Evolutionary conservation across 1,140 invertebrate species (phyloP).

Genomic region (Idris sp.): DNA sequence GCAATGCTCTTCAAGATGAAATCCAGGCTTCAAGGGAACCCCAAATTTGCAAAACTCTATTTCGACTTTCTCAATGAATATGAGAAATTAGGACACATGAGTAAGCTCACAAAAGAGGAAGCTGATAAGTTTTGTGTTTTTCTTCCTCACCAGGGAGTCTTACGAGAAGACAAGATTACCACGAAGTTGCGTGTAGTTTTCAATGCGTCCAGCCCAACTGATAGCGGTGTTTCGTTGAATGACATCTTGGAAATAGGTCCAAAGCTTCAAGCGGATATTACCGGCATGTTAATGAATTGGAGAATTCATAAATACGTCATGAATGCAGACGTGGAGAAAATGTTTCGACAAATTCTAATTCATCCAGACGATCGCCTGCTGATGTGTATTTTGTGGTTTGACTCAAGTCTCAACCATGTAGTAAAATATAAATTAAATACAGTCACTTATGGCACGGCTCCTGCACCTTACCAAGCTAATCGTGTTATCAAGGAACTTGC

Average conservation of each 20-base stretch:
- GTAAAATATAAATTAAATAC: background rate
- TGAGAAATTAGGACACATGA: too few species aligned
- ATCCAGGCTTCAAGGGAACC: too few species aligned
- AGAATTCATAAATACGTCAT: slow-evolving; percentile 1
- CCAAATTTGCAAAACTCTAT: too few species aligned
- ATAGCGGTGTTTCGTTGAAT: background rate
- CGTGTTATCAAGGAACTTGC: background rate
- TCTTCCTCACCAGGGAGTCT: too few species aligned
- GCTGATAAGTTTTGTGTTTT: too few species aligned
- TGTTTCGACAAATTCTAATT: background rate
- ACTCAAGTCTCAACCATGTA: background rate
- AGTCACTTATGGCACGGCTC: slow-evolving; percentile 3
- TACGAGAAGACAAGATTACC: too few species aligned
- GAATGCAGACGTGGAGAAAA: background rate
- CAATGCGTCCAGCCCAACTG: background rate
- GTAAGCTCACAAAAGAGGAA: too few species aligned
- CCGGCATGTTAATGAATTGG: background rate
- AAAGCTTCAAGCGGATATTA: slow-evolving; percentile 1
- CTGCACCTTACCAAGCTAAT: background rate
- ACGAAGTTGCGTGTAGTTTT: background rate
- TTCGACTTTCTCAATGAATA: too few species aligned
- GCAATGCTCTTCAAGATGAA: too few species aligned
- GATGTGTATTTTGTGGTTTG: background rate
- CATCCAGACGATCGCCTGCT: background rate
- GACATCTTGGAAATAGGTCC: background rate